Percentiles rank a stretch among this genome's conserved stretches.
Conservation (phyloP, 2,113 vertebrate genomes). For the Rhineura floridana region DNA sequence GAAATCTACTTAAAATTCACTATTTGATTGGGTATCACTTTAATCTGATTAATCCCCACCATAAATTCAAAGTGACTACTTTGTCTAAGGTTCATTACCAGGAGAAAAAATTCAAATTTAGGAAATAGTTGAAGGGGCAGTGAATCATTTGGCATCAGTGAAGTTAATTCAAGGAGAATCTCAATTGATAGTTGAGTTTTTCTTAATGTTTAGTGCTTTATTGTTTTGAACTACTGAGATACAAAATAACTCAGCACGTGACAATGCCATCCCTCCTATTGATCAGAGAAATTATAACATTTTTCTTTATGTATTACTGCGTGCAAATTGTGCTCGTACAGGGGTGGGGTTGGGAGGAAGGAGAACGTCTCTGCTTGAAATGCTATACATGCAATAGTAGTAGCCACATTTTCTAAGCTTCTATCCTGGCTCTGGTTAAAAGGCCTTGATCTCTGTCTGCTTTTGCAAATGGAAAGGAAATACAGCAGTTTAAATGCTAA, state of each 20-base stretch:
- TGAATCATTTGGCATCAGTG: neutral
- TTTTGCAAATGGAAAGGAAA: slow-evolving; percentile 34
- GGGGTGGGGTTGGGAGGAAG: slow-evolving; percentile 25
- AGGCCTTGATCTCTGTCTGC: slow-evolving; percentile 39
- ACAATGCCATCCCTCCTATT: neutral
- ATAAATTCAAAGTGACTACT: neutral
- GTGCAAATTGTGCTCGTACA: too few species aligned
- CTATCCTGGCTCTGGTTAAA: slow-evolving; percentile 55
- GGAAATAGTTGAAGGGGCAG: neutral
- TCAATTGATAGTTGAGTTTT: neutral
- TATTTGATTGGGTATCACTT: neutral
- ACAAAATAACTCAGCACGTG: accelerated
- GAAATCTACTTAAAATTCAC: neutral
- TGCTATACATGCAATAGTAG: slow-evolving; percentile 33
- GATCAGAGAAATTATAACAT: neutral
- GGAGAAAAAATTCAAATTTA: neutral
- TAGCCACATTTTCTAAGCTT: slow-evolving; percentile 45
- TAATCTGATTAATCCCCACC: neutral
- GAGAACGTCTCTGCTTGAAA: slow-evolving; percentile 36
- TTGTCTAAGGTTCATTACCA: neutral
- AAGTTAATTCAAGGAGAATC: neutral
- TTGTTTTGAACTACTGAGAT: slow-evolving; percentile 1
- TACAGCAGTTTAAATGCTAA: slow-evolving; percentile 33
- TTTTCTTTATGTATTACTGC: neutral
- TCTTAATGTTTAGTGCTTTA: slow-evolving; percentile 13